These are phyloP conservation scores for Poeciliopsis turneri DNA, from an alignment of 2,797 vertebrate genomes.

Conservation along the genomic window DNA sequence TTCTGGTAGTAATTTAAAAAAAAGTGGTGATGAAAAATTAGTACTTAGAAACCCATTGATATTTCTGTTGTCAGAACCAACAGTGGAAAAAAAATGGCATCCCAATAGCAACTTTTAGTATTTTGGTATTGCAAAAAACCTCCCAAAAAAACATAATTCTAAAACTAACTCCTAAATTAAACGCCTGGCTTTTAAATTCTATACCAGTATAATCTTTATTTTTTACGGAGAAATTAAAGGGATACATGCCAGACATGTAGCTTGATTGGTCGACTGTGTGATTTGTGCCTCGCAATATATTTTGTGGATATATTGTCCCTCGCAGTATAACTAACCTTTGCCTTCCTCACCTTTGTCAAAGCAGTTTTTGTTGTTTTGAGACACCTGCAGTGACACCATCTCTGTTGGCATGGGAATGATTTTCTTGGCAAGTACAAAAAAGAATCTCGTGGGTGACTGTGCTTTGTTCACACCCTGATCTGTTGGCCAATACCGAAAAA, in stretches of 20 bases:
- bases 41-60: not conserved
- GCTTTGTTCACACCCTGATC: constrained; percentile 23
- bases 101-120: not conserved
- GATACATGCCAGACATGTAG: not conserved
- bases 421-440: constrained; percentile 32
- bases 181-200: not conserved
- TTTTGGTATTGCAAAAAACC: too few relatives aligned
- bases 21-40: not conserved
- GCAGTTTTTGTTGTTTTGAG: constrained; percentile 1
- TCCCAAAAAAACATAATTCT: not conserved
- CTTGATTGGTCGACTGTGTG: not conserved
- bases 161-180: not conserved
- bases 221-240: not conserved
- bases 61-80: not conserved
- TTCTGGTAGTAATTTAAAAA: not conserved
- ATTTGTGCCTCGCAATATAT: too few relatives aligned
- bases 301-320: too few relatives aligned
- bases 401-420: constrained; percentile 42
- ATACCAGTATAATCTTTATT: not conserved
- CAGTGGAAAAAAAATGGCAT: not conserved
- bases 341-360: not conserved
- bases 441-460: constrained; percentile 5
- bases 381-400: constrained; percentile 31
- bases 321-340: too few relatives aligned
- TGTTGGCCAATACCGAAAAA: constrained; percentile 26